These are phyloP conservation scores for Cheilosia soror DNA, from an alignment of 2,888 invertebrate species.

Conservation along the genomic window DNA sequence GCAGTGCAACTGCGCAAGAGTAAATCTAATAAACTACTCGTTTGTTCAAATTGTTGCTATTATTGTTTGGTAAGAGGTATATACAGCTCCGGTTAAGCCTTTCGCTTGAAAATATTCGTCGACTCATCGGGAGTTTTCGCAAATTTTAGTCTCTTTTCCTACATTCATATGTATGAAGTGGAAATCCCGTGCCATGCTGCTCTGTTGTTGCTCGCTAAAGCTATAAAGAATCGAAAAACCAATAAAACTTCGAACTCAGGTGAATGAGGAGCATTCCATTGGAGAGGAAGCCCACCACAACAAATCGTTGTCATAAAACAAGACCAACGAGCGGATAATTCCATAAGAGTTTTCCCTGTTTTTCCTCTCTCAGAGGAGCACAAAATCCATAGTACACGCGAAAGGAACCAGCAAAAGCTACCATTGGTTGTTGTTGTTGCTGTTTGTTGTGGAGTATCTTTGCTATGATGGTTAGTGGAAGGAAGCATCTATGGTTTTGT, in stretches of 20 bases:
- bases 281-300: slow-evolving; percentile 70
- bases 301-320: slow-evolving; percentile 75
- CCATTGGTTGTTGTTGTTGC: slow-evolving; percentile 1
- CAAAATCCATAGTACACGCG: slow-evolving; percentile 55
- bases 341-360: slow-evolving; percentile 66
- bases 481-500: slow-evolving; percentile 54
- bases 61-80: slow-evolving; percentile 8
- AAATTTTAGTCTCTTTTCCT: slow-evolving; percentile 43
- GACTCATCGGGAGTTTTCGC: slow-evolving; percentile 61
- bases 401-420: slow-evolving; percentile 15
- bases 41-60: slow-evolving; percentile 51
- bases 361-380: slow-evolving; percentile 13
- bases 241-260: slow-evolving; percentile 71
- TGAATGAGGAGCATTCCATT: slow-evolving; percentile 73
- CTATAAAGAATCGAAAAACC: slow-evolving; percentile 72
- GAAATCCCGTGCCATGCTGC: slow-evolving; percentile 30
- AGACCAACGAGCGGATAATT: slow-evolving; percentile 75
- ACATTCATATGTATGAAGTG: neutral
- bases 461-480: slow-evolving; percentile 55
- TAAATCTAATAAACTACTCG: slow-evolving; percentile 73
- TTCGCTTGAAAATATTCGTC: slow-evolving; percentile 51
- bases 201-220: slow-evolving; percentile 33
- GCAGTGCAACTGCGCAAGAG: slow-evolving; percentile 32
- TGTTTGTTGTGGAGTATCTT: slow-evolving; percentile 26
- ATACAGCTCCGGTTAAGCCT: slow-evolving; percentile 6